These are phyloP conservation scores for Protonibea diacanthus DNA, from an alignment of 2,797 vertebrate species.

Conservation along the genomic window DNA sequence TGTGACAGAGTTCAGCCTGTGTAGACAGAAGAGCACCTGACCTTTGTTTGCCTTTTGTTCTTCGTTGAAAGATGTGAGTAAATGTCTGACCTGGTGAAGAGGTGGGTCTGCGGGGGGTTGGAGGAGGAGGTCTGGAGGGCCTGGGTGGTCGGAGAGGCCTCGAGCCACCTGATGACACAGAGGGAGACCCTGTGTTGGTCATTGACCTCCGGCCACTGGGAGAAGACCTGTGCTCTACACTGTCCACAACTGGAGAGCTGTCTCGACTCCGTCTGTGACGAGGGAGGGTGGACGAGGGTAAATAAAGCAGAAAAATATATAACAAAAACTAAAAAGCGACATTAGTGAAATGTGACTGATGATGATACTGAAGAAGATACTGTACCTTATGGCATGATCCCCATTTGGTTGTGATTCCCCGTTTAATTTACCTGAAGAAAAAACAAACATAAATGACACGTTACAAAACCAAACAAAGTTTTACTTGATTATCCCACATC, in stretches of 20 bases:
- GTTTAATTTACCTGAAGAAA: conserved; percentile 74
- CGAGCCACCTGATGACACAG: conserved; percentile 87
- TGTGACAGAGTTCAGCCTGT: background rate
- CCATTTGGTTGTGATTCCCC: conserved; percentile 80
- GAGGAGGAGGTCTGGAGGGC: conserved; percentile 92
- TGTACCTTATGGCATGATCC: conserved; percentile 75
- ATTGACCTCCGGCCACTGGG: conserved; percentile 79
- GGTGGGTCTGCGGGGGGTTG: conserved; percentile 90
- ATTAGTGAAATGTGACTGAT: fast-evolving
- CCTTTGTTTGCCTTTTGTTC: background rate
- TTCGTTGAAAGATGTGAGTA: background rate
- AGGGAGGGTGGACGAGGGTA: background rate
- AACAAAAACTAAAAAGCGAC: background rate
- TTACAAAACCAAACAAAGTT: background rate
- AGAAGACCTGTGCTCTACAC: conserved; percentile 85
- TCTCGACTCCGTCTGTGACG: conserved; percentile 86
- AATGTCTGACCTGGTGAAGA: conserved; percentile 84
- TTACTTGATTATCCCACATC: background rate
- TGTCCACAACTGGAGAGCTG: conserved; percentile 87
- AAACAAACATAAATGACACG: conserved; percentile 17
- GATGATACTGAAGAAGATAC: background rate
- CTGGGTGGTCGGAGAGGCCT: conserved; percentile 86
- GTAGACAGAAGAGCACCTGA: background rate
- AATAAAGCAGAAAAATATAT: background rate
- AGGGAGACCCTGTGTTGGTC: conserved; percentile 89